Percentiles rank a stretch among this genome's conserved stretches.
phyloP scores from a whole-genome alignment of 2,888 invertebrate genomes.

The Oxystoma pomonae region DNA sequence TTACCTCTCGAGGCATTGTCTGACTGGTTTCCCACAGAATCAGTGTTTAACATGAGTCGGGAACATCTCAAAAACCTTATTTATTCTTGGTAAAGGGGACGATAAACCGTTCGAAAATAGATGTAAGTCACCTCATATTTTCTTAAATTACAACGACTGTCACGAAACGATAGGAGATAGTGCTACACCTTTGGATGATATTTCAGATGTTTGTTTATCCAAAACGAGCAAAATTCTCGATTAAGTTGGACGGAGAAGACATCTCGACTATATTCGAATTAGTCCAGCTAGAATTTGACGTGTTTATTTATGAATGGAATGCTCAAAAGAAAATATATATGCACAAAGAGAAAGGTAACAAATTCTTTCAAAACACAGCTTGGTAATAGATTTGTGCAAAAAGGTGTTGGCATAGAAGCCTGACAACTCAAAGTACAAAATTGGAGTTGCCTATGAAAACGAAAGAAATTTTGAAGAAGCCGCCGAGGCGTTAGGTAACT shows the following conservation, averaged over 20 bases:
- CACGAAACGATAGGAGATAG: constrained; percentile 45
- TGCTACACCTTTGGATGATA: constrained; percentile 47
- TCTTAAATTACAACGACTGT: constrained; percentile 12
- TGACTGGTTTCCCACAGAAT: constrained; percentile 39
- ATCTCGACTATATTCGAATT: constrained; percentile 45
- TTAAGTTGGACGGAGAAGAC: constrained; percentile 38
- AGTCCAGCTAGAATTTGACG: constrained; percentile 41
- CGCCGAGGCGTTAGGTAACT: constrained; percentile 53
- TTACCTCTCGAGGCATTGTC: constrained; percentile 40
- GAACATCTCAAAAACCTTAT: constrained; percentile 39
- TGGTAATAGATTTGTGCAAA: constrained; percentile 59
- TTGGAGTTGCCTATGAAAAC: constrained; percentile 51
- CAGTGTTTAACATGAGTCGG: constrained; percentile 38
- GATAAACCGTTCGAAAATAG: constrained; percentile 43
- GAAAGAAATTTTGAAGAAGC: constrained; percentile 65
- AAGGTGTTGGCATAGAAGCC: constrained; percentile 47
- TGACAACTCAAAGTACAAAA: constrained; percentile 50
- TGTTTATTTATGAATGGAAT: constrained; percentile 47
- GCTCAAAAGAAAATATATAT: constrained; percentile 45
- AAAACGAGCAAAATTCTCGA: constrained; percentile 50
- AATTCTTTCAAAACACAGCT: constrained; percentile 54
- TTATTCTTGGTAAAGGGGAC: constrained; percentile 36
- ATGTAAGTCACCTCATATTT: constrained; percentile 36
- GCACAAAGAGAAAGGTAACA: constrained; percentile 54
- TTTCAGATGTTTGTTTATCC: constrained; percentile 48